Base-by-base conservation (phyloP, 1,140 invertebrate genomes). In the Drosophila pseudoobscura region DNA sequence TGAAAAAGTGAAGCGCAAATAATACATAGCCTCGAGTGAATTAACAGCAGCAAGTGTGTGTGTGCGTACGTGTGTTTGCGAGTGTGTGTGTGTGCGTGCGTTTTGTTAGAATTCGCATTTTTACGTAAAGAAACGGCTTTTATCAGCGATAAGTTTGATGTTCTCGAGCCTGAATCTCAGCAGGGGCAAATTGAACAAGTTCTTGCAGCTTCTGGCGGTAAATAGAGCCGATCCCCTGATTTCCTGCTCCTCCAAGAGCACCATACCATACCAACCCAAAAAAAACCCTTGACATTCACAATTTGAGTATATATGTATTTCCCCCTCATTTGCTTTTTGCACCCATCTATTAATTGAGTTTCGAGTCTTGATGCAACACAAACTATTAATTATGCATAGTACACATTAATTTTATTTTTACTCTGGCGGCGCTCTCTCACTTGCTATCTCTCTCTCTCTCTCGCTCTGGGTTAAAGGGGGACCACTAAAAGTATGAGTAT, bases 121-220 rank as follows among this genome's bases (percentile, higher is more conserved):
- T 88, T 83, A 88, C 83, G 84, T 84, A 89, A 89, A 87, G 83
- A 79, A 39, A 74, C 59, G 60, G 49, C 68, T 74, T 74, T 80
- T 77, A 78, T 75, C 69, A 75, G 78, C 78, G 73, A 75, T 57
- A 61, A 70, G 75, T 68, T 91, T 91, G 72, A 91, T 91, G 90
- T 91, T 87, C 64, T 68, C 83, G 69, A 84, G 58, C 70, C 43
- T 91, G 65, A 85, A 91, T 80, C 89, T 83, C 60, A 76, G 89
- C 79, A 91, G 77, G 72, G 83, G 75, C 55, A 91, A 78, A 90
- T 80, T 91, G 43, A 85, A 80, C 65, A 88, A 90, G 79, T 76
- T 91, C 78, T 90, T 91, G 70, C 90, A 91, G 66, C 76, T 85
- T 70, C 80, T 91, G 53, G 82, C 82, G 89, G 90, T 91, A 91